Base-by-base conservation (phyloP, 2,113 vertebrate species). In the Morone chrysops region DNA sequence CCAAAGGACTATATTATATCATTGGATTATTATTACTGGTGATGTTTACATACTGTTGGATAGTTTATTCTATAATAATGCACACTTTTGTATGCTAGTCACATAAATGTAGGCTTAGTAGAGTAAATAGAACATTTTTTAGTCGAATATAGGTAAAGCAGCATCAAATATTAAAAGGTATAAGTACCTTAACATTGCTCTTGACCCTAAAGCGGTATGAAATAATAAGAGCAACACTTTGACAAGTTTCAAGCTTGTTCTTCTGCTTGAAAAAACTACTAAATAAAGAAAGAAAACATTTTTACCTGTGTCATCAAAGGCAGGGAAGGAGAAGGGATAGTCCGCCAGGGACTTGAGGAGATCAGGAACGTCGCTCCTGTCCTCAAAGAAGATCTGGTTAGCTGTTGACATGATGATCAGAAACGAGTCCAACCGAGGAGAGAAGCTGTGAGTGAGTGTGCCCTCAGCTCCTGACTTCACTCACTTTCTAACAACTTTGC, bases 301-400 rank as follows among this genome's bases (percentile, higher is more conserved):
- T 88, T 94, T 86, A 94, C 94, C 94, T 0, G 16, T 73, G 65
- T 96, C 96, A 91, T 93, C 91, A 80, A 95, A 92, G 82, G 87
- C 93, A 45, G 92, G 94, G 92, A 96, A 96, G 78, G 94, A 93
- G 59, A 96, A 93, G 31, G 97, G 95, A 65, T 96, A 96, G 47
- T 97, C 97, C 84, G 97, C 93, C 76, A 98, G 88, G 2, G 96
- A 95, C 91, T 95, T 97, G 80, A 98, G 94, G 77, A 98, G 94
- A 88, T 97, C 97, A 0, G 96, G 96, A 72, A 97, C 96, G 81
- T 98, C 96, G 94, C 93, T 95, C 70, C 93, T 70, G 1, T 95
- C 93, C 53, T 77, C 92, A 8, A 78, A 69, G 18, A 70, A 4
- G 6, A 72, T 41, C 1, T 92, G 78, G 22, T 82, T 91, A 0